These are phyloP conservation scores for Tonatia bakeri DNA, from an alignment of 2,113 vertebrate species.

Conservation along the genomic window DNA sequence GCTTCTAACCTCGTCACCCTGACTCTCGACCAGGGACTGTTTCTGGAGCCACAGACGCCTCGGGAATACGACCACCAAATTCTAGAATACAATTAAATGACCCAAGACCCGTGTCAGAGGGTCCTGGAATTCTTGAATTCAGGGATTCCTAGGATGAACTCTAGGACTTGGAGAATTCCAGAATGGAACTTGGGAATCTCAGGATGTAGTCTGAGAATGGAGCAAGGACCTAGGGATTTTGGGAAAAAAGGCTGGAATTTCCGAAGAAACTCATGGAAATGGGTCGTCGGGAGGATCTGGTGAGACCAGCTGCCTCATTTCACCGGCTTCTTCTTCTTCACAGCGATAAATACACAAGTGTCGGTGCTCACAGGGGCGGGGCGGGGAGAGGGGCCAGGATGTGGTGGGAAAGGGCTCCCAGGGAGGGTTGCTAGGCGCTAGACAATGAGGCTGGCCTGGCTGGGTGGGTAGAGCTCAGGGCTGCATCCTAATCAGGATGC, in stretches of 20 bases:
- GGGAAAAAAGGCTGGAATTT: not conserved
- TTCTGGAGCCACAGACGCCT: not conserved
- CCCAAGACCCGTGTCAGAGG: not conserved
- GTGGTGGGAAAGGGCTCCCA: conserved; percentile 54
- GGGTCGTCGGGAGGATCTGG: not conserved
- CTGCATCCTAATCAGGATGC: conserved; percentile 62
- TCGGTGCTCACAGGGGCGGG: not conserved
- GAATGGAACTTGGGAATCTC: not conserved
- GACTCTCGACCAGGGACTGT: not conserved
- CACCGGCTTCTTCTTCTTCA: not conserved
- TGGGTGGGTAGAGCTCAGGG: not conserved
- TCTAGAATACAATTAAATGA: not conserved
- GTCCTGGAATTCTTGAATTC: not conserved
- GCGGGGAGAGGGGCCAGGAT: not conserved
- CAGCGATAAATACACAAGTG: not conserved
- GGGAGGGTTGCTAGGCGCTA: conserved; percentile 66
- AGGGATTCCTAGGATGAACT: not conserved
- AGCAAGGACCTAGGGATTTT: not conserved
- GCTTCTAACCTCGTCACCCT: not conserved
- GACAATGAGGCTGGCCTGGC: conserved; percentile 38
- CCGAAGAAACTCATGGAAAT: not conserved
- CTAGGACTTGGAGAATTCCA: not conserved
- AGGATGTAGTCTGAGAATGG: not conserved
- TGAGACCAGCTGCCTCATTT: conserved; percentile 26
- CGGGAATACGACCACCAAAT: not conserved